Evolutionary conservation across 1,140 invertebrate genomes (phyloP), one percentile per base, ranked within the genome.

Genomic region (Drosophila arizonae): DNA sequence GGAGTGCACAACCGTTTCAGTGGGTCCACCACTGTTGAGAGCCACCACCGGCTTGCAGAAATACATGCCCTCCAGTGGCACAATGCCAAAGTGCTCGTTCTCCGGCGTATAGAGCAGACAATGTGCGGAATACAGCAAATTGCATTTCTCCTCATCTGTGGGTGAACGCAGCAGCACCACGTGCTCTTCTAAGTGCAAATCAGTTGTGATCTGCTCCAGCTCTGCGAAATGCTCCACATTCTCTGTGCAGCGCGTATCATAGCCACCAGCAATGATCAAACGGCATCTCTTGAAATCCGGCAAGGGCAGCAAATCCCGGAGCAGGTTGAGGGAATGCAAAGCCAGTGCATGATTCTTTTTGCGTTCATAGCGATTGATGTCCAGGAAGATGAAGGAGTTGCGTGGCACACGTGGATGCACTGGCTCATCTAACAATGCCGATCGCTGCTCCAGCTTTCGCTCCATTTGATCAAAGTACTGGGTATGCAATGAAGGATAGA

Each of bases 21-120:
- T 95, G 0, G 99, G 99, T 1, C 99, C 99, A 30, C 99, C 99
- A 91, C 95, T 97, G 88, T 98, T 97, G 0, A 97, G 95, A 0
- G 99, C 99, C 76, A 99, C 95, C 0, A 99, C 98, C 17, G 98
- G 98, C 86, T 97, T 96, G 28, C 93, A 93, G 87, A 96, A 95
- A 90, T 97, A 98, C 99, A 99, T 99, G 0, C 98, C 98, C 94
- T 99, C 99, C 56, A 99, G 92, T 1, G 99, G 99, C 6, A 99
- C 99, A 90, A 99, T 99, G 5, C 99, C 99, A 94, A 99, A 99
- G 93, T 99, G 99, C 92, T 99, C 99, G 91, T 97, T 97, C 0
- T 95, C 94, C 4, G 99, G 99, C 17, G 99, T 99, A 78, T 99
- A 99, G 13, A 99, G 82, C 4, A 99, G 92, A 88, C 96, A 95